These are phyloP conservation scores for Carlito syrichta DNA, from an alignment of 2,113 vertebrate genomes.

Conservation along the genomic window DNA sequence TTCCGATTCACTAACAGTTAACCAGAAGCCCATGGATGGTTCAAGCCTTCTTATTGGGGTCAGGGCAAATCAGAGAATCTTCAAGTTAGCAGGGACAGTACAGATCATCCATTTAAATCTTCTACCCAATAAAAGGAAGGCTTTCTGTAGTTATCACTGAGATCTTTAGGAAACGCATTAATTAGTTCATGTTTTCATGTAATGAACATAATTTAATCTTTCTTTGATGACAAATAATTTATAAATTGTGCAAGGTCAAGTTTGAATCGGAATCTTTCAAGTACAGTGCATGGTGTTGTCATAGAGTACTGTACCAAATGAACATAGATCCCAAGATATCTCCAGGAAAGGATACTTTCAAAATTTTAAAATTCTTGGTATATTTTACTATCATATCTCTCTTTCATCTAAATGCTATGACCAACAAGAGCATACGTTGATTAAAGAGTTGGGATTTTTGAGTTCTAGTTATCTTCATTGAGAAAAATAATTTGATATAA, in stretches of 20 bases:
- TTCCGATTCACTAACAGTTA: background rate
- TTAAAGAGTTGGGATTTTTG: background rate
- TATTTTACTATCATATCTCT: background rate
- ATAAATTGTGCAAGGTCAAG: background rate
- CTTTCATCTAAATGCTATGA: background rate
- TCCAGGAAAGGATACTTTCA: background rate
- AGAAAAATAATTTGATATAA: slow-evolving; percentile 6
- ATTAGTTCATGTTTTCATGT: background rate
- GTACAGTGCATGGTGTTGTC: background rate
- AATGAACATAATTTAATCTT: background rate
- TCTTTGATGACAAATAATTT: slow-evolving; percentile 33
- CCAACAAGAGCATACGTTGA: background rate
- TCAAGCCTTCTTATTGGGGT: background rate
- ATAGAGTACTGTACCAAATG: background rate
- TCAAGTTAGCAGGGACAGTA: background rate
- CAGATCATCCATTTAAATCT: background rate
- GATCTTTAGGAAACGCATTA: background rate
- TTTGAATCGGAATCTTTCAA: slow-evolving; percentile 7
- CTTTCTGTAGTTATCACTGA: background rate
- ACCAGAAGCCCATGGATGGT: background rate
- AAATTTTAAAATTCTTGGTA: background rate
- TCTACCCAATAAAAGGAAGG: background rate
- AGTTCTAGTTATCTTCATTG: slow-evolving; percentile 29
- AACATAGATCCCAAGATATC: background rate
- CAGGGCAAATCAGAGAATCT: background rate